These are phyloP conservation scores for Agelastica alni DNA, from an alignment of 2,888 invertebrate genomes.

Conservation along the genomic window DNA sequence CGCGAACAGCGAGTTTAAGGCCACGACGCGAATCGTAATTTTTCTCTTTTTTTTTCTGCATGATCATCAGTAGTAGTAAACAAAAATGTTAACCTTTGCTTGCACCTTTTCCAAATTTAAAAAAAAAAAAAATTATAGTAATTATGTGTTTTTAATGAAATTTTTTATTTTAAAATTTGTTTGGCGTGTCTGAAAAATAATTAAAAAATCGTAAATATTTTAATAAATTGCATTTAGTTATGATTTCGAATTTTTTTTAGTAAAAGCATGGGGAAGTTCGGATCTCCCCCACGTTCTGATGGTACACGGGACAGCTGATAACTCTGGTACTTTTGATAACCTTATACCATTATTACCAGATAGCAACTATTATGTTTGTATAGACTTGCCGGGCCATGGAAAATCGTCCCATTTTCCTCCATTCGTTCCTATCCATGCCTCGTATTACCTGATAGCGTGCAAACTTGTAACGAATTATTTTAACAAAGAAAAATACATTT, in stretches of 20 bases:
- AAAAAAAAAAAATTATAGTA: too few relatives aligned
- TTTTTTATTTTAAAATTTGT: too few relatives aligned
- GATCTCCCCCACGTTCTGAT: constrained; percentile 61
- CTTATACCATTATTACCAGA: constrained; percentile 61
- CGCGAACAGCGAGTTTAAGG: too few relatives aligned
- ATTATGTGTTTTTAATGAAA: too few relatives aligned
- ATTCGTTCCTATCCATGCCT: constrained; percentile 48
- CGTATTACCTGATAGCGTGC: constrained; percentile 56
- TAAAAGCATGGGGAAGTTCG: constrained; percentile 65
- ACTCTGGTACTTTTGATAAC: constrained; percentile 63
- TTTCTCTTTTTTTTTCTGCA: too few relatives aligned
- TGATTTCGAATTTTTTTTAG: too few relatives aligned
- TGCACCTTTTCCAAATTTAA: background rate
- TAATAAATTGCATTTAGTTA: too few relatives aligned
- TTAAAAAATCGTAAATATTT: too few relatives aligned
- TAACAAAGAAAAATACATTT: constrained; percentile 45
- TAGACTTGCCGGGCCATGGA: constrained; percentile 67
- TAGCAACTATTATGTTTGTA: constrained; percentile 55
- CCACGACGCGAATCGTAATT: too few relatives aligned
- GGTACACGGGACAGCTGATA: constrained; percentile 65
- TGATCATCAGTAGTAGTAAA: background rate
- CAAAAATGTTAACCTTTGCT: background rate
- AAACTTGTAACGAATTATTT: constrained; percentile 47
- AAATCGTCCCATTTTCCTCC: constrained; percentile 61
- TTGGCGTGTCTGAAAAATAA: too few relatives aligned